A percentile compares a stretch with the other conserved stretches of the same genome.
These are phyloP conservation scores for Strigamia maritima DNA, from an alignment of 2,888 invertebrate species.

Conservation along the genomic window DNA sequence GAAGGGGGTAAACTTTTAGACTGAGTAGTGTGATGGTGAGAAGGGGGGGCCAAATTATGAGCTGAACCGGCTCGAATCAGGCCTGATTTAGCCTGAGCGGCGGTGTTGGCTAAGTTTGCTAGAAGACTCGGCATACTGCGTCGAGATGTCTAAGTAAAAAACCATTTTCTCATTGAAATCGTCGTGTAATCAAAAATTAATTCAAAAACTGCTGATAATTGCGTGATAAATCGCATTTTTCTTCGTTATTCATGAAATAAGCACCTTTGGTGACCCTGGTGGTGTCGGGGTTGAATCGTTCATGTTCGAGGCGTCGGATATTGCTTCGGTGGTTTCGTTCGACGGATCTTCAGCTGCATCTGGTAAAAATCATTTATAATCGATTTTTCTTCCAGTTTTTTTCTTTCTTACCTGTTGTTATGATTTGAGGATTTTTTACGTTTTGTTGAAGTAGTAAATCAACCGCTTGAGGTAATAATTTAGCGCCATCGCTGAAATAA, in stretches of 20 bases:
- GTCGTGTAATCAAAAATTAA: neutral
- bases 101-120: conserved; percentile 49
- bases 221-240: neutral
- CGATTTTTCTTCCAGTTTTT: neutral
- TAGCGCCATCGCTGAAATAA: conserved; percentile 20
- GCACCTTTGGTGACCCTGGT: conserved; percentile 35
- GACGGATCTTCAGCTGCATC: conserved; percentile 7
- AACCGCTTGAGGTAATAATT: conserved; percentile 19
- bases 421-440: conserved; percentile 31
- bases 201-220: neutral
- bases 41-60: conserved; percentile 63
- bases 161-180: neutral
- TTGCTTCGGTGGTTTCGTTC: neutral
- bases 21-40: conserved; percentile 38
- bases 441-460: neutral
- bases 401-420: conserved; percentile 31
- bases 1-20: conserved; percentile 51
- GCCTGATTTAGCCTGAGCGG: conserved; percentile 51
- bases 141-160: conserved; percentile 22
- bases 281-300: conserved; percentile 3
- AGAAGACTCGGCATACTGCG: conserved; percentile 38
- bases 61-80: conserved; percentile 70
- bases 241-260: neutral
- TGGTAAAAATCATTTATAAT: neutral
- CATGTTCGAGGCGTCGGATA: neutral